Evolutionary conservation across 1,140 invertebrate genomes (phyloP).

Genomic region (Trichonephila inaurata): DNA sequence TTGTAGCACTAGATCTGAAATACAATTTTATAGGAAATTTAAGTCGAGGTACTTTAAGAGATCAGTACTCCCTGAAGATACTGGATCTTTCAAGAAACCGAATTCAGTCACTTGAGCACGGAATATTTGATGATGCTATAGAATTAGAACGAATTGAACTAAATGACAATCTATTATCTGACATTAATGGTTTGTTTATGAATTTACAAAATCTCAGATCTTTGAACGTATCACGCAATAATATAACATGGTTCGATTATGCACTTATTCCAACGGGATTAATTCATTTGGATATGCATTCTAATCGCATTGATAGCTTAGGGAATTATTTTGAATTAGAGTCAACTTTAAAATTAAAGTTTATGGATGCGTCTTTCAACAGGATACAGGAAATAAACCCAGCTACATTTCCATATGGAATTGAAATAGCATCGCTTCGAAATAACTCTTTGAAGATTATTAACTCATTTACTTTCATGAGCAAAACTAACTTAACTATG

Average conservation of each 20-base stretch:
- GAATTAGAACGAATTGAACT: slow-evolving; percentile 92
- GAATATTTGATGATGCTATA: slow-evolving; percentile 89
- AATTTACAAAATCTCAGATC: slow-evolving; percentile 90
- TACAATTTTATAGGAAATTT: slow-evolving; percentile 87
- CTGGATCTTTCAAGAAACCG: slow-evolving; percentile 93
- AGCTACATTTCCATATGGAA: slow-evolving; percentile 87
- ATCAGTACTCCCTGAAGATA: slow-evolving; percentile 90
- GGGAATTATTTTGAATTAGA: slow-evolving; percentile 91
- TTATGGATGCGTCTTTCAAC: slow-evolving; percentile 90
- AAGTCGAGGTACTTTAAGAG: slow-evolving; percentile 88
- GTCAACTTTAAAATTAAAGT: slow-evolving; percentile 83
- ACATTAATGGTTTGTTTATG: slow-evolving; percentile 91
- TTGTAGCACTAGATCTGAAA: slow-evolving; percentile 90
- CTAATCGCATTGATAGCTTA: slow-evolving; percentile 91
- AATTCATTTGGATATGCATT: slow-evolving; percentile 94
- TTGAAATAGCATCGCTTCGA: slow-evolving; percentile 89
- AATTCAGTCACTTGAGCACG: slow-evolving; percentile 90
- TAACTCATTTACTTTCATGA: slow-evolving; percentile 90
- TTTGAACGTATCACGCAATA: slow-evolving; percentile 95
- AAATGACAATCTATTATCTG: slow-evolving; percentile 91
- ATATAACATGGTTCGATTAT: slow-evolving; percentile 94
- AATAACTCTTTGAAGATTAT: slow-evolving; percentile 90
- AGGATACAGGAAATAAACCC: slow-evolving; percentile 88
- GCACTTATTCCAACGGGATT: slow-evolving; percentile 89
- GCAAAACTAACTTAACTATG: slow-evolving; percentile 89